Base-by-base conservation (phyloP, 2,113 vertebrate species). In the Ondatra zibethicus region DNA sequence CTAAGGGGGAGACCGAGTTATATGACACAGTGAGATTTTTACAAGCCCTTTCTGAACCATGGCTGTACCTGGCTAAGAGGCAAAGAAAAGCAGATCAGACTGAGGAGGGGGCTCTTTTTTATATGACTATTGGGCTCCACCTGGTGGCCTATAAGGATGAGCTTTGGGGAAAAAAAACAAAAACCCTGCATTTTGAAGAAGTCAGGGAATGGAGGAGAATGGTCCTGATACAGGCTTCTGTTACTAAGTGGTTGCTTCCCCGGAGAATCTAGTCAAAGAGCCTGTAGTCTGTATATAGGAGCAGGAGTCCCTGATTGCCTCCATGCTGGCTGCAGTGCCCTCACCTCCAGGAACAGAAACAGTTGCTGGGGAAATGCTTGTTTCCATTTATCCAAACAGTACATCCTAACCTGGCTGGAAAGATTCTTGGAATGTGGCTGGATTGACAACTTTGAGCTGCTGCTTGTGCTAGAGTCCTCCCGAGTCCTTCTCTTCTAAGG, bases 381-480 rank as follows among this genome's bases (percentile, higher is more conserved):
- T 99, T 99, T 98, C 99, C 99, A 1, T 98, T 99, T 92, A 99
- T 99, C 97, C 99, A 99, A 98, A 98, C 99, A 93, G 99, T 99
- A 99, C 99, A 99, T 93, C 99, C 99, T 81, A 99, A 99, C 98
- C 98, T 99, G 93, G 99, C 99, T 0, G 99, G 99, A 91, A 99
- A 99, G 98, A 99, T 99, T 97, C 99, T 99, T 0, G 99, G 99
- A 81, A 99, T 99, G 99, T 98, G 99, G 98, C 99, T 99, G 81
- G 99, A 99, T 99, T 0, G 99, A 99, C 98, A 99, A 99, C 98
- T 99, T 99, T 0, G 99, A 99, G 97, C 98, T 99, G 91, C 98
- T 99, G 94, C 99, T 99, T 97, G 99, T 99, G 99, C 98, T 99
- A 29, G 99, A 99, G 96, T 99, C 99, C 73, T 42, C 99, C 99